Conservation (phyloP, 1,140 invertebrate genomes). For the Lordiphosa stackelbergi region DNA sequence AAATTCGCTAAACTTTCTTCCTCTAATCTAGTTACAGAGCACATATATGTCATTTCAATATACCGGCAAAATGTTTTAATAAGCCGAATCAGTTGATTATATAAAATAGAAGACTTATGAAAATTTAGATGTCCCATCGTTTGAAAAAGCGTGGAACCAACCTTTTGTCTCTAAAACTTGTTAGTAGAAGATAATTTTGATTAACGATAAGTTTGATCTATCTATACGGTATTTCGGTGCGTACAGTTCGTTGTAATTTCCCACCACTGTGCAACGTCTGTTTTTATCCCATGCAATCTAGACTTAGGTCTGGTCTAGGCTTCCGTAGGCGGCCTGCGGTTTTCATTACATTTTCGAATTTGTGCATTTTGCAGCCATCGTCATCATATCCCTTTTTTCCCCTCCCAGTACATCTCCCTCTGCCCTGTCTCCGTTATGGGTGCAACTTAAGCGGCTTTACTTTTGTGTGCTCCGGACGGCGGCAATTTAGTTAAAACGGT, state of each 20-base stretch:
- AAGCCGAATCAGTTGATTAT: too few relatives aligned
- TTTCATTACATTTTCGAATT: constrained; percentile 71
- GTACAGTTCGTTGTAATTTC: background rate
- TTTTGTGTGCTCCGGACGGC: constrained; percentile 59
- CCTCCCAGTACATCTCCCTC: background rate
- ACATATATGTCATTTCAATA: too few relatives aligned
- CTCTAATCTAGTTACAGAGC: too few relatives aligned
- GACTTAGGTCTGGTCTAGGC: constrained; percentile 39
- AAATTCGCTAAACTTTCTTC: too few relatives aligned
- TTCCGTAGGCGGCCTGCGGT: constrained; percentile 55
- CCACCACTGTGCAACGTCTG: constrained; percentile 42
- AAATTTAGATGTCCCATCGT: too few relatives aligned
- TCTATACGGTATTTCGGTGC: too few relatives aligned
- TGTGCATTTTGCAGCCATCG: constrained; percentile 57
- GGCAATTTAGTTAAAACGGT: constrained; percentile 74
- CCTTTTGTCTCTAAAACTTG: too few relatives aligned
- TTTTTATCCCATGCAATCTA: constrained; percentile 40
- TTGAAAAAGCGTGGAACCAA: too few relatives aligned
- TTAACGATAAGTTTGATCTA: too few relatives aligned
- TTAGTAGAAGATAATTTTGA: too few relatives aligned
- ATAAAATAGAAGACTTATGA: too few relatives aligned
- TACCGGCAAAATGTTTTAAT: too few relatives aligned
- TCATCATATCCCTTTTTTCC: constrained; percentile 16
- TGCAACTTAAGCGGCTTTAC: constrained; percentile 67
- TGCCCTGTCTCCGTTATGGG: constrained; percentile 26